Base-by-base conservation (phyloP, 2,113 vertebrate species). In the Cepphus grylle region DNA sequence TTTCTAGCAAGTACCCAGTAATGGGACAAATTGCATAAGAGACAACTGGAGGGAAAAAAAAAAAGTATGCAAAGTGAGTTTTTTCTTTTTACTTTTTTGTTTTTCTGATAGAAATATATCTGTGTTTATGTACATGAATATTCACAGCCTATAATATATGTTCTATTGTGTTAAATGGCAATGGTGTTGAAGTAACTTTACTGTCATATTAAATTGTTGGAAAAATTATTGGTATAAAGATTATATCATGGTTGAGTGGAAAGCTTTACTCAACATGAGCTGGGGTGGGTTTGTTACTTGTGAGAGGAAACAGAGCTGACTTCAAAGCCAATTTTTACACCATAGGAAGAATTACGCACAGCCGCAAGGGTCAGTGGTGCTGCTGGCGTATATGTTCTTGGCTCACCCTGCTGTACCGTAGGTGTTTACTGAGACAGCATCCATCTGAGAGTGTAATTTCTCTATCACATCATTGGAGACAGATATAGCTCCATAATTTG, bases 311-410 rank as follows among this genome's bases (percentile, higher is more conserved):
- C 1, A 1, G 47, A 81, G 65, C 40, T 86, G 62, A 34, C 42
- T 59, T 77, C 7, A 5, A 25, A 58, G n/a, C 12, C 29, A 27
- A 0, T 43, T 50, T 43, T 50, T 49, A 12, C 5, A 18, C 26
- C 20, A 4, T 1, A 6, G 20, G 19, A 86, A 69, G 19, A 62
- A 36, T 55, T 69, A 3, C 0, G 9, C 11, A 6, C 13, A 12
- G 27, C 9, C 40, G 8, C 12, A 34, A 21, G 29, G 27, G 43
- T 34, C 34, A 14, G 40, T 5, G 23, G 45, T 66, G 40, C 29
- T 61, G 53, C 5, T 20, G 26, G 10, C 17, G 0, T 4, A 6
- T 5, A 8, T 18, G 40, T 3, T 20, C 40, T 59, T 1, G 1
- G 43, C n/a, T 83, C 29, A 3, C 23, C 17, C 43, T 29, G 30